Base-by-base conservation (phyloP, 2,888 invertebrate species). In the Lepetodrilus schrolli region DNA sequence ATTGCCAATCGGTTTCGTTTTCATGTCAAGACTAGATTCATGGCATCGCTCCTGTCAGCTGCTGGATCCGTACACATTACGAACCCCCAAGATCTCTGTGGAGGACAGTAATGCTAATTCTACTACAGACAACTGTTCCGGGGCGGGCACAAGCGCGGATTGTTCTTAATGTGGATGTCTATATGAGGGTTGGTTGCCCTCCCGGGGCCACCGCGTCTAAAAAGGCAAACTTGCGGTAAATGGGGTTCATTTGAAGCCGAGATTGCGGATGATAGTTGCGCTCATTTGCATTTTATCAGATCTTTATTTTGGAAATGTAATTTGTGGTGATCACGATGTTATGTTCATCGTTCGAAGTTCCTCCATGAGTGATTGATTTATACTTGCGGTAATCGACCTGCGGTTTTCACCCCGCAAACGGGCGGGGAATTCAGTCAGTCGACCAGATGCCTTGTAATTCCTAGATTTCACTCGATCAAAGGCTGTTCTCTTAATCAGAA, bases 201-300 rank as follows among this genome's bases (percentile, higher is more conserved):
- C 30, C 34, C 30, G 13, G 13, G 8, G 30, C 30, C 58, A 58
- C 30, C 26, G 34, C 58, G 58, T 58, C 58, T 58, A 58, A 58
- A 58, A 58, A 58, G 58, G 58, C 58, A 58, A 58, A 58, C 58
- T 58, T 58, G 58, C 58, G 58, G 58, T 58, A 58, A 58, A 58
- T 58, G 34, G 30, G 58, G 58, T 58, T 58, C 58, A 58, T 2
- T 58, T 58, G 26, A 30, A 30, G 58, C 34, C 58, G 34, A 17
- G 58, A 58, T 58, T 58, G 43, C 34, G 58, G 30, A 26, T 34
- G 58, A 58, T 58, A 58, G 23, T 58, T n/a, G 58, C 30, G 30
- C 58, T 30, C 30, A 58, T 58, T 58, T 58, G 58, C 58, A 58
- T 58, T 58, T 58, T 58, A 58, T 58, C 58, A 58, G 58, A 58